phyloP scores from a whole-genome alignment of 1,140 invertebrate species.

The Telenomus remus region DNA sequence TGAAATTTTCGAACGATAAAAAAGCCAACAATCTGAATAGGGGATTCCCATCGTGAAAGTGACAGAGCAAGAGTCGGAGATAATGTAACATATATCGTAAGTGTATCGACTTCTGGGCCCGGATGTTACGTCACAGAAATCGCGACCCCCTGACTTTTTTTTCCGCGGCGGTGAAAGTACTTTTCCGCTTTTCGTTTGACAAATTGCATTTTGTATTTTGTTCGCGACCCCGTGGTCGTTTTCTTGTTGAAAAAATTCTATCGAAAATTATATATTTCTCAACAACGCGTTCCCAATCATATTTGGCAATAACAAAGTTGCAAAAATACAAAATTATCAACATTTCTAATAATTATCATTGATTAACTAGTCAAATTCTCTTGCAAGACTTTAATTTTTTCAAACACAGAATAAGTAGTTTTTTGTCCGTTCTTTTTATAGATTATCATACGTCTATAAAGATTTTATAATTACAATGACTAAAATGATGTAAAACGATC shows the following conservation, averaged over 20 bases:
- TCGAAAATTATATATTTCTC: slow-evolving; percentile 22
- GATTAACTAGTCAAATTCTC: not conserved
- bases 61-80: slow-evolving; percentile 36
- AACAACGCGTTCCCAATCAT: not conserved
- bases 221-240: slow-evolving; percentile 3
- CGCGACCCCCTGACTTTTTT: slow-evolving; percentile 17
- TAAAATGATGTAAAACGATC: slow-evolving; percentile 3
- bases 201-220: slow-evolving; percentile 25
- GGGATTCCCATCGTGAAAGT: slow-evolving; percentile 59
- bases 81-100: slow-evolving; percentile 50
- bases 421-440: not conserved
- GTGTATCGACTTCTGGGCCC: slow-evolving; percentile 29
- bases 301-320: not conserved
- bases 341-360: not conserved
- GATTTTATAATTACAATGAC: slow-evolving; percentile 10
- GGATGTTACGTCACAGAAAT: slow-evolving; percentile 59
- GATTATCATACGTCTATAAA: slow-evolving; percentile 26
- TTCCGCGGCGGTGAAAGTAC: slow-evolving; percentile 60
- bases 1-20: not conserved
- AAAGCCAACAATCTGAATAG: slow-evolving; percentile 5
- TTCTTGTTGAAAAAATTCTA: slow-evolving; percentile 2
- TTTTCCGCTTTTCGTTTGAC: slow-evolving; percentile 55
- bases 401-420: no score
- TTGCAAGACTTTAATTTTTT: not conserved
- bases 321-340: not conserved